A percentile compares a stretch with the other conserved stretches of the same genome.
These are phyloP conservation scores for Eubasilissa regina DNA, from an alignment of 1,140 invertebrate genomes.

Conservation along the genomic window DNA sequence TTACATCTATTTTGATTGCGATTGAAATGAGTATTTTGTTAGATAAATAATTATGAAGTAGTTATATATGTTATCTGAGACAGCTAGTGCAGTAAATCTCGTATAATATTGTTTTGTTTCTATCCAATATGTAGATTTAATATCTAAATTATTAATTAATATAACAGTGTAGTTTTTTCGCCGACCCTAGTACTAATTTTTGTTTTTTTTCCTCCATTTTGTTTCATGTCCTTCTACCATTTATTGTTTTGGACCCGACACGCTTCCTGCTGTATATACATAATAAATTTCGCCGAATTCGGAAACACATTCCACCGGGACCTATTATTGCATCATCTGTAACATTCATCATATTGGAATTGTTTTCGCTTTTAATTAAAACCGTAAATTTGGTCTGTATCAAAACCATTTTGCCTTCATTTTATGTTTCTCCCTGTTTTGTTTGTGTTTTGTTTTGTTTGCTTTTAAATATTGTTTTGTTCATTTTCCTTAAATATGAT, in stretches of 20 bases:
- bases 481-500: neutral
- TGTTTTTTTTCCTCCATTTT: slow-evolving; percentile 45
- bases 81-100: too few relatives aligned
- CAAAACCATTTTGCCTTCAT: slow-evolving; percentile 41
- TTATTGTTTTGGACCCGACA: slow-evolving; percentile 47
- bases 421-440: slow-evolving; percentile 49
- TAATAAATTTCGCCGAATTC: slow-evolving; percentile 16
- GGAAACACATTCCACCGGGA: slow-evolving; percentile 30
- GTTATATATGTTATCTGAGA: too few relatives aligned
- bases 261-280: slow-evolving; percentile 31
- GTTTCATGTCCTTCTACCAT: slow-evolving; percentile 46
- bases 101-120: too few relatives aligned
- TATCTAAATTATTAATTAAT: neutral
- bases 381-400: slow-evolving; percentile 47
- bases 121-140: too few relatives aligned
- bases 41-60: too few relatives aligned
- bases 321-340: slow-evolving; percentile 33
- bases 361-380: slow-evolving; percentile 44
- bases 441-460: slow-evolving; percentile 26
- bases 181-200: neutral
- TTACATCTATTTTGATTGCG: too few relatives aligned
- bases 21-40: too few relatives aligned
- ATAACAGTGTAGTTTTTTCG: neutral
- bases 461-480: slow-evolving; percentile 42
- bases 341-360: slow-evolving; percentile 29